phyloP scores from a whole-genome alignment of 2,113 vertebrate genomes.

The Gambusia affinis region DNA sequence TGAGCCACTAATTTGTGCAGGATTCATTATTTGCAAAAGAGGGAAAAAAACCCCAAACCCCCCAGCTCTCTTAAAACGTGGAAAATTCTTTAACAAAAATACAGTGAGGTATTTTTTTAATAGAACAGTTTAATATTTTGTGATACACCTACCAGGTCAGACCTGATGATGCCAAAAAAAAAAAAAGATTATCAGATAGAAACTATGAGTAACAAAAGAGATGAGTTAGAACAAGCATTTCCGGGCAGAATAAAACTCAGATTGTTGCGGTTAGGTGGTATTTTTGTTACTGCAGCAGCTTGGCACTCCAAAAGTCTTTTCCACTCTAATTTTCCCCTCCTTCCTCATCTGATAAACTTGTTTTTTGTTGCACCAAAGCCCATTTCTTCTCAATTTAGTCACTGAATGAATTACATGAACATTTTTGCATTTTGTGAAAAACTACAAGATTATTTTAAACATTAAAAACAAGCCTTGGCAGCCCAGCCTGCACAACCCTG shows the following conservation, averaged over 20 bases:
- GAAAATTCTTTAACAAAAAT: background rate
- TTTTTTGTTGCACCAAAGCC: background rate
- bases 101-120: background rate
- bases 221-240: background rate
- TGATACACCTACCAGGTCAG: too few species aligned
- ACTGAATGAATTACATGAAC: background rate
- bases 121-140: background rate
- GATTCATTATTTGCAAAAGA: background rate
- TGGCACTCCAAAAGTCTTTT: background rate
- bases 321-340: background rate
- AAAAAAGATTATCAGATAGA: background rate
- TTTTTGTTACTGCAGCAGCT: background rate
- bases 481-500: background rate
- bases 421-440: background rate
- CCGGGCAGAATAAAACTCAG: background rate
- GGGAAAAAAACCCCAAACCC: too few species aligned
- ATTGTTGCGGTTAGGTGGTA: background rate
- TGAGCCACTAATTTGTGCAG: background rate
- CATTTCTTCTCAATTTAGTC: background rate
- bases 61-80: slow-evolving; percentile 3
- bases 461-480: background rate
- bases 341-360: background rate
- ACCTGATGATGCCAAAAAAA: background rate
- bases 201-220: background rate
- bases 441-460: background rate